phyloP scores from a whole-genome alignment of 2,888 invertebrate species.

The Harpalus rubripes region DNA sequence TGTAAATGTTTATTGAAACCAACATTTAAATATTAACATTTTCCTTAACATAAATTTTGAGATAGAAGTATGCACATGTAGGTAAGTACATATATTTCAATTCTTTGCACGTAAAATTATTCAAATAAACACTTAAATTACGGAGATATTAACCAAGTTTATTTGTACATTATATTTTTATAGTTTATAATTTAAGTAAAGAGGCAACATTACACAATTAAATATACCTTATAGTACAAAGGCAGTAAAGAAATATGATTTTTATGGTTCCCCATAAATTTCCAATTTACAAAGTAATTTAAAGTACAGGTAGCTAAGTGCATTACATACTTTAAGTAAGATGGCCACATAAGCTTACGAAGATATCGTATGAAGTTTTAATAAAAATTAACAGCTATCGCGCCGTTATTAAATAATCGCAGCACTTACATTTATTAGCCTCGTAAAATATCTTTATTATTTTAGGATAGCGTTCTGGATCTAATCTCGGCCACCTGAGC shows the following conservation, averaged over 20 bases:
- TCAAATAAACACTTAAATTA: too few species aligned
- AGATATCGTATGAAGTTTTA: constrained; percentile 39
- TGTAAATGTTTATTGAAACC: too few species aligned
- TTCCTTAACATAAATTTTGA: too few species aligned
- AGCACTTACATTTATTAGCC: constrained; percentile 59
- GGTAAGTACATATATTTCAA: too few species aligned
- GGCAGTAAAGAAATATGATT: background rate
- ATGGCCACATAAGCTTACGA: background rate
- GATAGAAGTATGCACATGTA: too few species aligned
- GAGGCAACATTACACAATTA: background rate
- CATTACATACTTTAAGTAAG: constrained; percentile 10
- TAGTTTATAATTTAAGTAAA: too few species aligned
- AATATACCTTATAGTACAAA: background rate
- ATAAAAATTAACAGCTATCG: constrained; percentile 44
- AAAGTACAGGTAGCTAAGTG: constrained; percentile 15
- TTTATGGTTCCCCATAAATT: constrained; percentile 9
- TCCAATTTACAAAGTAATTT: constrained; percentile 43
- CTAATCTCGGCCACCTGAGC: constrained; percentile 58
- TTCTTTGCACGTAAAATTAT: too few species aligned
- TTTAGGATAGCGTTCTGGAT: constrained; percentile 24
- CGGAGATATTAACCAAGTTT: too few species aligned
- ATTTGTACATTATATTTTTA: too few species aligned
- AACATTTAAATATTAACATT: too few species aligned
- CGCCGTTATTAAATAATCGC: constrained; percentile 59
- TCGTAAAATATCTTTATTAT: constrained; percentile 58